Conservation (phyloP, 2,888 invertebrate species). For the Caenorhabditis zanzibari region DNA sequence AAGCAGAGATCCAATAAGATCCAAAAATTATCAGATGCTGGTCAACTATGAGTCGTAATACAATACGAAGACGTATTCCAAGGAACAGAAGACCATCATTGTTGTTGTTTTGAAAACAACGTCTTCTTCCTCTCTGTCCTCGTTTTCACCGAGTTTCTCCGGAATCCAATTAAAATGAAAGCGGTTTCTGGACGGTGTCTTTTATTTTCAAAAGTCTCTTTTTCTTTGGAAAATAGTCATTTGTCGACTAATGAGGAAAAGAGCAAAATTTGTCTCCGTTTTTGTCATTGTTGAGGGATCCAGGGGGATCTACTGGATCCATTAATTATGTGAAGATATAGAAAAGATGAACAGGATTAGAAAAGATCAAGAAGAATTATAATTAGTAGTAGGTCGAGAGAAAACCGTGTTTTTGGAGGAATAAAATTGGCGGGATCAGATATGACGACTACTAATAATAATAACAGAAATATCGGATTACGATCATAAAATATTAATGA, state of each 20-base stretch:
- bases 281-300: no score
- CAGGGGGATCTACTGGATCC: background rate
- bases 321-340: conserved; percentile 28
- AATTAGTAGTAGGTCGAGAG: background rate
- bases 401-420: background rate
- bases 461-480: conserved; percentile 56
- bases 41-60: conserved; percentile 19
- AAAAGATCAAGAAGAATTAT: background rate
- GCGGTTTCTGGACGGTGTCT: conserved; percentile 25
- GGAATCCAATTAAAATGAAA: conserved; percentile 62
- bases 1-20: background rate
- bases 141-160: conserved; percentile 48
- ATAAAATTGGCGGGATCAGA: background rate
- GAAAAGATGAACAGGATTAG: background rate
- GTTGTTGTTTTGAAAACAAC: conserved; percentile 51
- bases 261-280: conserved; percentile 37
- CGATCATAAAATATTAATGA: conserved; percentile 46
- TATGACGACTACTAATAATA: conserved; percentile 1
- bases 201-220: conserved; percentile 39
- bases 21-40: background rate
- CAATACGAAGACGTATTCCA: conserved; percentile 18
- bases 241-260: conserved; percentile 48
- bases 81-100: conserved; percentile 9
- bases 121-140: background rate
- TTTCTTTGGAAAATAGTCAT: conserved; percentile 28